Evolutionary conservation across 2,888 invertebrate genomes (phyloP).

Genomic region (Embidobia sp.): DNA sequence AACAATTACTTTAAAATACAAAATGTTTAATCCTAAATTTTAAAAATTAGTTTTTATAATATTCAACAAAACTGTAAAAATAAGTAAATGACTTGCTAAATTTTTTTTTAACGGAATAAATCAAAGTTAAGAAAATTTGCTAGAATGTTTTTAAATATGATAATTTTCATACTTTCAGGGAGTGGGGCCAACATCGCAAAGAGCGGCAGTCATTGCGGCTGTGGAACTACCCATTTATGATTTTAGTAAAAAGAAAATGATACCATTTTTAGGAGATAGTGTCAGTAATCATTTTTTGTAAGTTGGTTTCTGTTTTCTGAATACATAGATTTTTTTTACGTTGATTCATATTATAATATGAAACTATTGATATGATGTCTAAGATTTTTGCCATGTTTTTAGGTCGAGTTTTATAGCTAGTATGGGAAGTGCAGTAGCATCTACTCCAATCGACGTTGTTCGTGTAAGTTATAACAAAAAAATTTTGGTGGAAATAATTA

Average conservation of each 20-base stretch:
- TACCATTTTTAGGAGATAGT: conserved; percentile 88
- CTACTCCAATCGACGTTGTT: conserved; percentile 96
- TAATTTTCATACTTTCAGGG: conserved; percentile 83
- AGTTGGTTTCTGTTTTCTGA: conserved; percentile 77
- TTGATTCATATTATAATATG: too few relatives aligned
- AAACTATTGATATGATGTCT: too few relatives aligned
- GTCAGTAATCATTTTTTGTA: conserved; percentile 93
- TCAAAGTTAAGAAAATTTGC: too few relatives aligned
- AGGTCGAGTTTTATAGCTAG: conserved; percentile 96
- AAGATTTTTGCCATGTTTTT: too few relatives aligned
- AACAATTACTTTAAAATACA: too few relatives aligned
- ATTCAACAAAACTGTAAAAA: too few relatives aligned
- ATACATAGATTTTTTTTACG: background rate
- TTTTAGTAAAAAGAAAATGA: conserved; percentile 90
- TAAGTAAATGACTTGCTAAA: too few relatives aligned
- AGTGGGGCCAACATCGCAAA: conserved; percentile 94
- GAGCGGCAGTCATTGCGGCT: conserved; percentile 96
- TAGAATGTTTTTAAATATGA: too few relatives aligned
- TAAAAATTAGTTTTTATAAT: too few relatives aligned
- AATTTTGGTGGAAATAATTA: too few relatives aligned
- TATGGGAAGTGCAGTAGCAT: conserved; percentile 95
- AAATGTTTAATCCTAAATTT: too few relatives aligned
- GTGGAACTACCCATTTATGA: conserved; percentile 97
- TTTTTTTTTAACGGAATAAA: too few relatives aligned
- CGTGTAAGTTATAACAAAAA: conserved; percentile 88